These are phyloP conservation scores for Aporrectodea caliginosa DNA, from an alignment of 1,140 invertebrate species.

Conservation along the genomic window DNA sequence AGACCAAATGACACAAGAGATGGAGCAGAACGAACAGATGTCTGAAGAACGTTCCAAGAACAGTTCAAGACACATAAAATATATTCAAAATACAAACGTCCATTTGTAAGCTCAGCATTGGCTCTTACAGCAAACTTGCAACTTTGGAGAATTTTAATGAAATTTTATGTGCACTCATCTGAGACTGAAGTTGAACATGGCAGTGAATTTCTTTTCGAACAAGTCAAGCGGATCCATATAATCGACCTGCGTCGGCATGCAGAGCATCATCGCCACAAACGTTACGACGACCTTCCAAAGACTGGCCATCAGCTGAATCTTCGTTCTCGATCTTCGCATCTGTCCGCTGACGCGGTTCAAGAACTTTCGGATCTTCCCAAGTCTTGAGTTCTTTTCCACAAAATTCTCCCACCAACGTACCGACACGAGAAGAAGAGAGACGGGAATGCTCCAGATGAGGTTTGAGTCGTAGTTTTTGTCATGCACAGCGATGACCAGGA, in stretches of 20 bases:
- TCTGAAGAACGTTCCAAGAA: too few relatives aligned
- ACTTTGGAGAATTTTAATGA: too few relatives aligned
- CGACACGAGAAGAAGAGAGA: slow-evolving; percentile 47
- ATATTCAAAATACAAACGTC: too few relatives aligned
- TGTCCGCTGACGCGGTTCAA: slow-evolving; percentile 39
- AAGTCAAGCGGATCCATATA: slow-evolving; percentile 13
- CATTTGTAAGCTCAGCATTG: too few relatives aligned
- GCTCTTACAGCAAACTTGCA: too few relatives aligned
- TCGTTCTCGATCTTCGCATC: slow-evolving; percentile 44
- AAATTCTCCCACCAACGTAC: slow-evolving; percentile 54
- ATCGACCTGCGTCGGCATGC: background rate
- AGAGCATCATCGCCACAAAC: slow-evolving; percentile 23
- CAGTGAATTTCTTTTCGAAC: background rate
- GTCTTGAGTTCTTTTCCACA: slow-evolving; percentile 45
- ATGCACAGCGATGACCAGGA: slow-evolving; percentile 38
- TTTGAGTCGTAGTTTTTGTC: slow-evolving; percentile 6
- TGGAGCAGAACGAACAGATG: too few relatives aligned
- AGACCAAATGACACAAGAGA: too few relatives aligned
- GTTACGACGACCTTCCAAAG: slow-evolving; percentile 49
- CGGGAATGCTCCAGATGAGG: slow-evolving; percentile 35
- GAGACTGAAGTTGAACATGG: slow-evolving; percentile 5
- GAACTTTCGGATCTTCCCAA: slow-evolving; percentile 40
- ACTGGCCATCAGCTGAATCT: slow-evolving; percentile 45
- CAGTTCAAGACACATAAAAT: too few relatives aligned
- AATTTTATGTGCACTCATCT: slow-evolving; percentile 18